Base-by-base conservation (phyloP, 2,113 vertebrate genomes). In the Leiothrix lutea region DNA sequence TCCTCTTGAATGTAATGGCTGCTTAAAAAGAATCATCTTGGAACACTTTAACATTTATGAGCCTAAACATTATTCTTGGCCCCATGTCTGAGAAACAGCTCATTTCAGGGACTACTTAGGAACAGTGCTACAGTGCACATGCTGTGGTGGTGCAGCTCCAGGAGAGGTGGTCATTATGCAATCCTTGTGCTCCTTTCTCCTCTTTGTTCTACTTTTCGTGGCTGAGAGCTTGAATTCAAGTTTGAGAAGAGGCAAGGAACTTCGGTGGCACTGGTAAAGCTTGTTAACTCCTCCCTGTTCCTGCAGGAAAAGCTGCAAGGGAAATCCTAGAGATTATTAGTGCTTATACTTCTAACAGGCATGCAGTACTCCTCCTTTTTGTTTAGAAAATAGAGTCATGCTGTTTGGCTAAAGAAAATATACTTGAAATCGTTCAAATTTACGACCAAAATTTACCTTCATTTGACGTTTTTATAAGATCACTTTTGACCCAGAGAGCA, bases 11-110 rank as follows among this genome's bases (percentile, higher is more conserved):
- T 48, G 17, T 78, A 86, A 56, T 54, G 36, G 54, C 61, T 92
- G 88, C 74, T 92, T 95, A 61, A 85, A 92, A 95, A 61, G 51
- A 89, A 50, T 42, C 24, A 38, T 72, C 80, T 85, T 4, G 2
- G 90, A 85, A 80, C 78, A 61, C 66, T 96, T 70, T 75, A 89
- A 56, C 54, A 66, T 87, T 90, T 87, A 80, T 89, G 77, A 75
- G 28, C 88, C 86, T 60, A 62, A 91, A 79, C 58, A 31, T 89
- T 89, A 38, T 84, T 95, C 78, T 95, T 92, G 88, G 89, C 66
- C 78, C 20, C 6, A 18, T n/a, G 48, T 71, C 80, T 71, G 57
- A 91, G 79, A 67, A 89, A 60, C 36, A 31, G 66, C 18, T 93
- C 13, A 1, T 91, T 92, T 71, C 45, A 69, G 28, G 24, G 72